Conservation (phyloP, 2,113 vertebrate genomes). For the Colistium nudipinnis region DNA sequence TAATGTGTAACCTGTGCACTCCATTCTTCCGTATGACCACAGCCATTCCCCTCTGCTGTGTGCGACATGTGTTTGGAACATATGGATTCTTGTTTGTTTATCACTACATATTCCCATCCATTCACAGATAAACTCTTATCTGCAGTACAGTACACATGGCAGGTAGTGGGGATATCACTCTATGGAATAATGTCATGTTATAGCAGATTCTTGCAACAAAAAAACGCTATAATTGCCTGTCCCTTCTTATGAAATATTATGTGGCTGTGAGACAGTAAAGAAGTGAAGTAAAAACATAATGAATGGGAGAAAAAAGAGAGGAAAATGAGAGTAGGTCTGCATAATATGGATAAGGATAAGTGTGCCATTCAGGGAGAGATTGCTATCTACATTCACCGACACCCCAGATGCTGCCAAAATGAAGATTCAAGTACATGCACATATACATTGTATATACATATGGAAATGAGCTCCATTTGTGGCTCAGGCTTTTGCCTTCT, state of each 20-base stretch:
- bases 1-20: conserved; percentile 52
- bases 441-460: neutral
- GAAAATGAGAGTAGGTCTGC: conserved; percentile 24
- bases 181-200: conserved; percentile 7
- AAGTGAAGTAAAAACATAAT: neutral
- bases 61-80: conserved; percentile 25
- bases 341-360: conserved; percentile 36
- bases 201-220: conserved; percentile 24
- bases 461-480: conserved; percentile 26
- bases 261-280: neutral
- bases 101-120: conserved; percentile 8
- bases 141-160: conserved; percentile 13
- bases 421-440: conserved; percentile 24
- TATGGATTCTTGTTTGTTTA: conserved; percentile 20
- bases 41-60: conserved; percentile 12
- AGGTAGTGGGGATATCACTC: conserved; percentile 13
- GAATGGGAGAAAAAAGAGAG: neutral
- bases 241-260: conserved; percentile 33
- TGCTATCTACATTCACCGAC: conserved; percentile 35
- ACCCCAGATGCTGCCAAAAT: conserved; percentile 27
- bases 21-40: conserved; percentile 31
- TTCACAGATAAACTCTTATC: conserved; percentile 25
- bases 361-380: conserved; percentile 44
- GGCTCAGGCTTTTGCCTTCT: conserved; percentile 13
- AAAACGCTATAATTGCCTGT: conserved; percentile 37